Evolutionary conservation across 2,113 vertebrate genomes (phyloP).

Genomic region (Gulo gulo): DNA sequence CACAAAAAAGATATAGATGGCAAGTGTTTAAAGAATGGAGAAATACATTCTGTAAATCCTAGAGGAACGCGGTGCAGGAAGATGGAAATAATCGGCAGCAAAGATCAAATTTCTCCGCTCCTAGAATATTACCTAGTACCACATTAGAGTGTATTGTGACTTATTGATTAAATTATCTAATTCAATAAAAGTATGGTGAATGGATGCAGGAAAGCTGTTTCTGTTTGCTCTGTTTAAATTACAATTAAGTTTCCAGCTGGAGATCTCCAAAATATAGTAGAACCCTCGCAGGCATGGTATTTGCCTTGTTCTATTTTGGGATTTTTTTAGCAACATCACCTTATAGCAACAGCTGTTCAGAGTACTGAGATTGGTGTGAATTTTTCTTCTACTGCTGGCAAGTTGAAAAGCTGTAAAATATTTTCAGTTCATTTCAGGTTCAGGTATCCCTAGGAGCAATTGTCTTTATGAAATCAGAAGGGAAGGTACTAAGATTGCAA

Average conservation of each 20-base stretch:
- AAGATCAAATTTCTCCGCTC: not conserved
- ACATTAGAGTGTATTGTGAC: conserved; percentile 14
- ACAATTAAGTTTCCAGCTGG: conserved; percentile 85
- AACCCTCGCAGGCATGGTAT: conserved; percentile 76
- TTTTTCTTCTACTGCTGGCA: conserved; percentile 77
- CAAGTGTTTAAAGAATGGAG: not conserved
- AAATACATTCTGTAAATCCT: not conserved
- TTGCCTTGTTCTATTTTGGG: conserved; percentile 82
- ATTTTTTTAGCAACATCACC: conserved; percentile 80
- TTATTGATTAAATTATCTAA: conserved; percentile 71
- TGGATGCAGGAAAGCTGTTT: conserved; percentile 48
- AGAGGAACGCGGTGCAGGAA: not conserved
- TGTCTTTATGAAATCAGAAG: conserved; percentile 64
- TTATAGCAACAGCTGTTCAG: conserved; percentile 84
- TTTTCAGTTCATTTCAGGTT: conserved; percentile 84
- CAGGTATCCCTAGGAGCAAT: conserved; percentile 83
- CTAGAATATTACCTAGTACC: not conserved
- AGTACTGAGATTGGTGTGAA: conserved; percentile 72
- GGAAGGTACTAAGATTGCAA: conserved; percentile 66
- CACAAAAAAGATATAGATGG: not conserved
- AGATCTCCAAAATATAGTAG: conserved; percentile 74
- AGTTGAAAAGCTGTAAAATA: conserved; percentile 71
- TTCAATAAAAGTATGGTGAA: conserved; percentile 61
- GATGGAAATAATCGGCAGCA: not conserved
- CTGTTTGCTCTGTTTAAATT: conserved; percentile 77